Conservation (phyloP, 2,113 vertebrate species). For the Chaetodon trifascialis region DNA sequence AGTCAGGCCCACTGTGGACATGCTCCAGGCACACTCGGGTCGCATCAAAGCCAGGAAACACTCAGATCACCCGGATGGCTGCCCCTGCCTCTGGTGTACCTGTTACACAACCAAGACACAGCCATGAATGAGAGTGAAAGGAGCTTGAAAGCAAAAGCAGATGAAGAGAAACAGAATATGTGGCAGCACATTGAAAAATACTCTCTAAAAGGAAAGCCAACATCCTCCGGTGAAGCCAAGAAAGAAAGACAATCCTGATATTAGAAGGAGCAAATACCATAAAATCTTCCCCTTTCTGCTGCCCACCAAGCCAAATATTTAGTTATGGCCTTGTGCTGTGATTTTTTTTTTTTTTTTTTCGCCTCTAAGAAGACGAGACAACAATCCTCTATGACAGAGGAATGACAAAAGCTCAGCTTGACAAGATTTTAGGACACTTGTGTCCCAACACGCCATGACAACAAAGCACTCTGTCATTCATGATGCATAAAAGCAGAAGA, state of each 20-base stretch:
- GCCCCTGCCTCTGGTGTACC: slow-evolving; percentile 72
- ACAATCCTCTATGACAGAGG: slow-evolving; percentile 46
- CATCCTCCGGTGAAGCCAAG: background rate
- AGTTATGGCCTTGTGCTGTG: background rate
- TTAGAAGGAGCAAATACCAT: slow-evolving; percentile 1
- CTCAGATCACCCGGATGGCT: slow-evolving; percentile 76
- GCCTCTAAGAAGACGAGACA: slow-evolving; percentile 25
- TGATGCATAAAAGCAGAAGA: background rate
- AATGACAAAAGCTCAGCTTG: slow-evolving; percentile 59
- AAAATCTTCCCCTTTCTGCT: slow-evolving; percentile 2
- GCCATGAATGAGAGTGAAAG: slow-evolving; percentile 37
- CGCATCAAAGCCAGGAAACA: slow-evolving; percentile 86
- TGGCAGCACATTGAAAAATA: slow-evolving; percentile 33
- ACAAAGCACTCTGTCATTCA: background rate
- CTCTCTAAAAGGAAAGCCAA: slow-evolving; percentile 12
- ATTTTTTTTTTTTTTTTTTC: slow-evolving; percentile 1
- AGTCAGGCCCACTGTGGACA: slow-evolving; percentile 94
- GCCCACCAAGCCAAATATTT: background rate
- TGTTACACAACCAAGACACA: slow-evolving; percentile 65
- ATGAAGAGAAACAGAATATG: slow-evolving; percentile 30
- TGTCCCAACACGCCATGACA: slow-evolving; percentile 2
- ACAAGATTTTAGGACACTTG: slow-evolving; percentile 29
- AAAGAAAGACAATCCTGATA: slow-evolving; percentile 24
- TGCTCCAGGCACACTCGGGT: slow-evolving; percentile 85
- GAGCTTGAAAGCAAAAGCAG: slow-evolving; percentile 47